Conservation (phyloP, 2,797 vertebrate species). For the Vipera ursinii region DNA sequence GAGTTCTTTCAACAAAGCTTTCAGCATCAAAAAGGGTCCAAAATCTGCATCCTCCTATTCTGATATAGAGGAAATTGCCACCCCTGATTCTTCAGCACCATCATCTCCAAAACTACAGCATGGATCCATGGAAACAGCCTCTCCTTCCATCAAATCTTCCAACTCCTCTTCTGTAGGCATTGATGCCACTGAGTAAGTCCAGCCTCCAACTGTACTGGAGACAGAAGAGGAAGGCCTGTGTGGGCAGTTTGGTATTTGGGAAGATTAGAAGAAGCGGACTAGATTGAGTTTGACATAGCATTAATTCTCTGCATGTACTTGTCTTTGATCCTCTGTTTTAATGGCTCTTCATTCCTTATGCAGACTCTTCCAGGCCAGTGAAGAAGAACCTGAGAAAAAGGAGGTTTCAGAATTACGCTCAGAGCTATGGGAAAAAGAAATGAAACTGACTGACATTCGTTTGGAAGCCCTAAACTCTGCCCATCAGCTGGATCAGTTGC, state of each 20-base stretch:
- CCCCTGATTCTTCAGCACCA: constrained; percentile 91
- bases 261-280: neutral
- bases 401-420: constrained; percentile 90
- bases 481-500: constrained; percentile 92
- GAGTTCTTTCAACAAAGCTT: constrained; percentile 97
- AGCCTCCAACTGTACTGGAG: fast-evolving
- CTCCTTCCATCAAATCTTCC: constrained; percentile 77
- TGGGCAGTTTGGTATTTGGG: neutral
- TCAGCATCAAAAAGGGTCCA: constrained; percentile 95
- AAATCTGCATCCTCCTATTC: constrained; percentile 91
- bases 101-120: constrained; percentile 94
- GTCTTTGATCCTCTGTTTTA: neutral
- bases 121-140: constrained; percentile 75
- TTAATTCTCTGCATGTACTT: neutral
- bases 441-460: constrained; percentile 93
- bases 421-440: constrained; percentile 94
- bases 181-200: constrained; percentile 68
- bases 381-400: constrained; percentile 82
- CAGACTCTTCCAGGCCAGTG: constrained; percentile 80
- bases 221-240: neutral
- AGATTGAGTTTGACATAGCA: neutral
- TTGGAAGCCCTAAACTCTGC: constrained; percentile 94
- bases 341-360: neutral
- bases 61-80: constrained; percentile 94
- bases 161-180: constrained; percentile 79